These are phyloP conservation scores for Formica aserva DNA, from an alignment of 2,888 invertebrate species.

Conservation along the genomic window DNA sequence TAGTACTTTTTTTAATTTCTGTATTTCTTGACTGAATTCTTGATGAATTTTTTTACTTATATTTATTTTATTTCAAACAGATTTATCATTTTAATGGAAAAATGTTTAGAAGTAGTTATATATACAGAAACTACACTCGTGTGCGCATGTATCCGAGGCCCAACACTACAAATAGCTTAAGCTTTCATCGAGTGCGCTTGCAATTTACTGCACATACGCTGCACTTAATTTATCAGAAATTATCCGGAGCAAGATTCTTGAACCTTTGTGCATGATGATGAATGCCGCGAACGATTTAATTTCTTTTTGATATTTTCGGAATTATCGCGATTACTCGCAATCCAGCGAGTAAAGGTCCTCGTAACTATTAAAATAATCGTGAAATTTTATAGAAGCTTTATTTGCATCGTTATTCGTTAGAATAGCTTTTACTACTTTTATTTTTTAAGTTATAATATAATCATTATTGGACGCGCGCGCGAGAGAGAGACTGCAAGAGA, in stretches of 20 bases:
- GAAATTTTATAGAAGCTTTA: slow-evolving; percentile 20
- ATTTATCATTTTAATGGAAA: neutral
- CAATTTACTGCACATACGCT: slow-evolving; percentile 54
- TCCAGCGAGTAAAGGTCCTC: neutral
- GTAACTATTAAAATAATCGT: neutral
- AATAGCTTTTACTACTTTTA: slow-evolving; percentile 14
- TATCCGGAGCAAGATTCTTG: slow-evolving; percentile 54
- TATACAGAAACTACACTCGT: slow-evolving; percentile 19
- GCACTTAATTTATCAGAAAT: slow-evolving; percentile 54
- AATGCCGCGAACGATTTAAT: neutral
- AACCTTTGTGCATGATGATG: slow-evolving; percentile 53
- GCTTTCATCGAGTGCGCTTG: slow-evolving; percentile 52
- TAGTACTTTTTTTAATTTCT: neutral
- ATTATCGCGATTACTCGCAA: neutral
- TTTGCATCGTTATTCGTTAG: neutral
- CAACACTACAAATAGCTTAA: slow-evolving; percentile 53
- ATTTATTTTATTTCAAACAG: slow-evolving; percentile 4
- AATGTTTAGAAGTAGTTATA: slow-evolving; percentile 14
- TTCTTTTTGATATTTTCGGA: neutral
- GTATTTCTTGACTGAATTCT: neutral
- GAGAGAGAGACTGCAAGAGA: neutral
- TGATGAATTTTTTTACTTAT: neutral
- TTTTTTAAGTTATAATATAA: slow-evolving; percentile 14
- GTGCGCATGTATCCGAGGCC: slow-evolving; percentile 52
- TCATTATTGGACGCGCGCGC: neutral